Base-by-base conservation (phyloP, 2,888 invertebrate species). In the Byasa hedistus region DNA sequence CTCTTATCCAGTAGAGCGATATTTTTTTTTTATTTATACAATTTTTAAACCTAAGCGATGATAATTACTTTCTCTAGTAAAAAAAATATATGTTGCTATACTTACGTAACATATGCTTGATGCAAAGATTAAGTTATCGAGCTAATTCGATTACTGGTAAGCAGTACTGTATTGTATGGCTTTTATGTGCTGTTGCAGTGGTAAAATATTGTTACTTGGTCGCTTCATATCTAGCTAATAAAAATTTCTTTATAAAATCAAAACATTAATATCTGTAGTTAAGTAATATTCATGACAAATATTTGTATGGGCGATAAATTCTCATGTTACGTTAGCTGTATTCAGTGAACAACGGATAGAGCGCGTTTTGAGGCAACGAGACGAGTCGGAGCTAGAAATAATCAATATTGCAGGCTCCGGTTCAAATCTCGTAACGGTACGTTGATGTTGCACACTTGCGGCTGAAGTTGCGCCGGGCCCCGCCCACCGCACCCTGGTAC, bases 401-500 rank as follows among this genome's bases (percentile, higher is more conserved):
- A 89, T 89, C 88, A 86, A 89, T 89, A 89, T 83, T 85, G 85
- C 86, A 89, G 79, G 81, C 79, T 81, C 76, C 79, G 77, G 81
- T 84, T 83, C 76, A 79, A 85, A 86, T 85, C 82, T 85, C 81
- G 79, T 79, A 79, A 83, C 82, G 81, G 80, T 79, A 79, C 77
- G 83, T 81, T 80, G 83, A 80, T 82, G 83, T 79, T 89, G 89
- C 89, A 89, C 81, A 87, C 83, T 87, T 87, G 86, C 83, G 86
- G 82, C 82, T 82, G 77, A 83, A 86, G 83, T 85, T 86, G 83
- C 83, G 84, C 81, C 81, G 81, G 74, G 74, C 71, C 77, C 74
- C 78, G 78, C 79, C 73, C 81, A 80, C 83, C 82, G 79, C 82
- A 74, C 84, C 84, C 84, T 83, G 17, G 77, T 73, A 80, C 81